Evolutionary conservation across 2,797 vertebrate genomes (phyloP).

Genomic region (Acanthornis magna): DNA sequence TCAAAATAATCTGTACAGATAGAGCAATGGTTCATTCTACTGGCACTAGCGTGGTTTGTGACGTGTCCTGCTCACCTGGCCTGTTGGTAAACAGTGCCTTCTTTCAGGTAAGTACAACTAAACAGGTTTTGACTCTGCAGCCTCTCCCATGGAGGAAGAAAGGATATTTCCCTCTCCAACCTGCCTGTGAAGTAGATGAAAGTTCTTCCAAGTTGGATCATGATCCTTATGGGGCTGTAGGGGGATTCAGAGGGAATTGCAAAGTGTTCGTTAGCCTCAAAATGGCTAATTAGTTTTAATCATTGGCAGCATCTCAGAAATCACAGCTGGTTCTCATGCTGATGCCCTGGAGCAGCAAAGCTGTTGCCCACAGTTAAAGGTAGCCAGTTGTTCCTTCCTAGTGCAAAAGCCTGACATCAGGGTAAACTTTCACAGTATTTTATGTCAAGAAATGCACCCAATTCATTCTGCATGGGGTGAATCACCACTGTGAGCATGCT

Average conservation of each 20-base stretch:
- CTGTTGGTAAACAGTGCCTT: neutral
- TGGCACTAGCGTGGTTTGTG: neutral
- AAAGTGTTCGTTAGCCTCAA: neutral
- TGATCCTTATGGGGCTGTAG: neutral
- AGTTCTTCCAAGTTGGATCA: neutral
- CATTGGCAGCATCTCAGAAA: neutral
- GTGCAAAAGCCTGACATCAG: neutral
- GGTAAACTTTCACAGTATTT: neutral
- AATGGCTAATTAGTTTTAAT: slow-evolving; percentile 37
- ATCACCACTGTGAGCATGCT: neutral
- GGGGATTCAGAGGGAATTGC: neutral
- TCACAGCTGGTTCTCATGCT: slow-evolving; percentile 8
- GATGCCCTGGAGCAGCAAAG: slow-evolving; percentile 1
- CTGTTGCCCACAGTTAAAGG: neutral
- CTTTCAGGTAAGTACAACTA: neutral
- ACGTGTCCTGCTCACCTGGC: neutral
- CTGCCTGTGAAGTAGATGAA: neutral
- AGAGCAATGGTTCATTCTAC: neutral
- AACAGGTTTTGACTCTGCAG: neutral
- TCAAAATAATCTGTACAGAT: neutral
- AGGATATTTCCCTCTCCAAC: neutral
- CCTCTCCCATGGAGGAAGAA: neutral
- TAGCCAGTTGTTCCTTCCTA: neutral
- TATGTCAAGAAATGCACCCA: neutral
- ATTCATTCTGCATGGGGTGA: neutral